A percentile compares a stretch with the other conserved stretches of the same genome.
Evolutionary conservation across 2,113 vertebrate species (phyloP).

Genomic region (Leptosomus discolor): DNA sequence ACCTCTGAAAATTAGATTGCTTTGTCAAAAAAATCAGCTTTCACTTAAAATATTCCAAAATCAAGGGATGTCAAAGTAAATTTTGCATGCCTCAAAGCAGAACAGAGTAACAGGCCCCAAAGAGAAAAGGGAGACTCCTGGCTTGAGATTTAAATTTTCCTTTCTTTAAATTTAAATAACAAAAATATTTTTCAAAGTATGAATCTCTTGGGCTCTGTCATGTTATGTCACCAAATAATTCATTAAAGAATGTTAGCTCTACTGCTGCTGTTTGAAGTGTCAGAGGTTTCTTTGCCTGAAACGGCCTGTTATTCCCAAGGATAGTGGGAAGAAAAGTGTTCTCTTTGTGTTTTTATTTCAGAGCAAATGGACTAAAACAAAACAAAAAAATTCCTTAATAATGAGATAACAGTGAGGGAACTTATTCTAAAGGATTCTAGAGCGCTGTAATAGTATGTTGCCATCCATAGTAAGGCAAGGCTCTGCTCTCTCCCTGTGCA

Average conservation of each 20-base stretch:
- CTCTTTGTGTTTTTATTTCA: background rate
- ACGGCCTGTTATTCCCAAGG: background rate
- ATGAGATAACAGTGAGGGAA: background rate
- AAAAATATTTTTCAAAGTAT: conserved; percentile 19
- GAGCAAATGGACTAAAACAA: background rate
- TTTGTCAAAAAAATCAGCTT: background rate
- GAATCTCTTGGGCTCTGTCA: conserved; percentile 1
- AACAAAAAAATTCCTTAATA: background rate
- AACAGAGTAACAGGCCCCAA: background rate
- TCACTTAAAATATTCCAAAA: background rate
- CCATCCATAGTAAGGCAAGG: background rate
- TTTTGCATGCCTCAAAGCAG: background rate
- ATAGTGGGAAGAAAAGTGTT: background rate
- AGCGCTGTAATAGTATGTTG: rapidly evolving
- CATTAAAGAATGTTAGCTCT: background rate
- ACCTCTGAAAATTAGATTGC: background rate
- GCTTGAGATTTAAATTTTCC: background rate
- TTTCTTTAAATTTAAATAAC: conserved; percentile 11
- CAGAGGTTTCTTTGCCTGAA: background rate
- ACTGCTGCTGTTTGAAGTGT: conserved; percentile 14
- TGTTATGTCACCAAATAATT: background rate
- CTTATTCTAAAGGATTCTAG: background rate
- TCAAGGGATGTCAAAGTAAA: background rate
- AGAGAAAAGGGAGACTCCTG: background rate
- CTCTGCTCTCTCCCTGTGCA: background rate